Evolutionary conservation across 2,797 vertebrate genomes (phyloP).

Genomic region (Acrocephalus scirpaceus): DNA sequence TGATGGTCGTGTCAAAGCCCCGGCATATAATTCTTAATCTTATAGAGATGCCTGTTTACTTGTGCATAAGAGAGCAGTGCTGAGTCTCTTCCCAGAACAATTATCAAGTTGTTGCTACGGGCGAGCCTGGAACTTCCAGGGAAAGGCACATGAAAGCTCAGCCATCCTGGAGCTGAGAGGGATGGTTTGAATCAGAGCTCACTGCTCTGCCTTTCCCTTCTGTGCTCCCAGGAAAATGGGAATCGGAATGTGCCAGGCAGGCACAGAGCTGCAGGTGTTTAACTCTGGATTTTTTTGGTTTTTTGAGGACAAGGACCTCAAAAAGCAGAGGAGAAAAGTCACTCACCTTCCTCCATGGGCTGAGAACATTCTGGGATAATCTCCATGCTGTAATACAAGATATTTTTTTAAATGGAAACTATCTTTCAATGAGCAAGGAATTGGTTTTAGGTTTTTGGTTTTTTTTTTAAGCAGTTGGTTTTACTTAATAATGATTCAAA

Average conservation of each 20-base stretch:
- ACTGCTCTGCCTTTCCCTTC: neutral
- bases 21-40: conserved; percentile 76
- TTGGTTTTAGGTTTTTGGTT: rapidly evolving
- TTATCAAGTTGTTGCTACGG: neutral
- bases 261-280: neutral
- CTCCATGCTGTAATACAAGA: neutral
- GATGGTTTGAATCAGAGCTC: neutral
- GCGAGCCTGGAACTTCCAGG: neutral
- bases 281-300: neutral
- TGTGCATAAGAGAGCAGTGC: conserved; percentile 61
- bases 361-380: neutral
- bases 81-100: conserved; percentile 71
- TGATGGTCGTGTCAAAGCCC: conserved; percentile 80
- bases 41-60: conserved; percentile 73
- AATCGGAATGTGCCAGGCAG: rapidly evolving
- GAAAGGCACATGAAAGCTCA: neutral
- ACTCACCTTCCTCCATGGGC: rapidly evolving
- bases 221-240: neutral
- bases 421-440: neutral
- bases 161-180: neutral
- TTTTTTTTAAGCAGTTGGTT: neutral
- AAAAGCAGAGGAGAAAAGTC: neutral
- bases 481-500: conserved; percentile 29
- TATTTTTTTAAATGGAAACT: neutral
- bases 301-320: neutral